phyloP scores from a whole-genome alignment of 2,113 vertebrate species.

The Ptilonorhynchus violaceus region DNA sequence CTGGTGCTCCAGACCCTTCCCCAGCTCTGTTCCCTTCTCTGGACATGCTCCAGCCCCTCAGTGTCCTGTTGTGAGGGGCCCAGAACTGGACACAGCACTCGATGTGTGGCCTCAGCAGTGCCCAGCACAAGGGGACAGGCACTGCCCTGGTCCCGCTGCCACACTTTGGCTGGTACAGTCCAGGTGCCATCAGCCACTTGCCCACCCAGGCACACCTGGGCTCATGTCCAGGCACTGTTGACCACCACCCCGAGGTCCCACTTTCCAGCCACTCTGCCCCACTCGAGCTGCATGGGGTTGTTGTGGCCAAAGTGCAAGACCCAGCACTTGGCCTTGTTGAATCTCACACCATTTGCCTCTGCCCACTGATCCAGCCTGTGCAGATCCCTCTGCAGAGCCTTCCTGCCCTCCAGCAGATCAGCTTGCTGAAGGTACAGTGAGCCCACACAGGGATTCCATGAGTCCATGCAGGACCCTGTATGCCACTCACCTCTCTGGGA shows the following conservation, averaged over 20 bases:
- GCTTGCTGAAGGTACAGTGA: background rate
- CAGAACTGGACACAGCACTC: background rate
- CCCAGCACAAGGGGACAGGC: background rate
- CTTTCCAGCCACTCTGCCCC: background rate
- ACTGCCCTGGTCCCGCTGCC: background rate
- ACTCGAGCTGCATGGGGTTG: background rate
- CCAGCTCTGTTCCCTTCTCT: rapidly evolving
- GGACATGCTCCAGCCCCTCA: rapidly evolving
- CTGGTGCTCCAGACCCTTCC: background rate
- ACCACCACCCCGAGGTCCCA: background rate
- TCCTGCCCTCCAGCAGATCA: background rate
- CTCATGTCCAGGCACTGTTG: background rate
- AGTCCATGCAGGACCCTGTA: rapidly evolving
- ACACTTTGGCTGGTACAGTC: rapidly evolving
- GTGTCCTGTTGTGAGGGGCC: background rate
- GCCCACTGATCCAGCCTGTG: background rate
- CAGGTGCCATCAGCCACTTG: background rate
- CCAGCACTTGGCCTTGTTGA: background rate
- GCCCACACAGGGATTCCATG: background rate
- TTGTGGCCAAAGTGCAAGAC: background rate
- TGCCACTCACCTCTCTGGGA: rapidly evolving
- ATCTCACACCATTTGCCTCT: background rate
- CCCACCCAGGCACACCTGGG: background rate
- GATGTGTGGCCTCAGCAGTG: background rate
- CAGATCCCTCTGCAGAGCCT: background rate